Evolutionary conservation across 2,888 invertebrate species (phyloP).

Genomic region (Leucophora obtusa): DNA sequence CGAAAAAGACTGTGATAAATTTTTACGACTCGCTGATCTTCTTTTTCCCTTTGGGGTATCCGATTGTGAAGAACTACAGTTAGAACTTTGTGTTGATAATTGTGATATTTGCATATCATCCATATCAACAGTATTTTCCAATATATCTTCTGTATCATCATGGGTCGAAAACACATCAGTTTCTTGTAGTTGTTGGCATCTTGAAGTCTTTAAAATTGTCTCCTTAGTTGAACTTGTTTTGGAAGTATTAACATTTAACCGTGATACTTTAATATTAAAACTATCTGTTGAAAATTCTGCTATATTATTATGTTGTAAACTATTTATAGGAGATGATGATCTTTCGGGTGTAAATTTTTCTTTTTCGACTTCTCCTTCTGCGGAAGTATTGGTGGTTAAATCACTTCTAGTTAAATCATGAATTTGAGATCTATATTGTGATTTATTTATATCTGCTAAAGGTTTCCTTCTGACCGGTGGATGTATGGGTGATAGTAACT

Average conservation of each 20-base stretch:
- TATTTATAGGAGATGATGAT: slow-evolving; percentile 70
- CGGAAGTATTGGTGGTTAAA: slow-evolving; percentile 15
- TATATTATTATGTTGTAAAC: slow-evolving; percentile 23
- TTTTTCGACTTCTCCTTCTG: slow-evolving; percentile 35
- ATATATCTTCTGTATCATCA: slow-evolving; percentile 68
- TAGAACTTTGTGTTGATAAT: slow-evolving; percentile 69
- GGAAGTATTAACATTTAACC: slow-evolving; percentile 70
- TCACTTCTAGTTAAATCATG: slow-evolving; percentile 16
- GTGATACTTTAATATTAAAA: slow-evolving; percentile 72
- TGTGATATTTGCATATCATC: slow-evolving; percentile 75
- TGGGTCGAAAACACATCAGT: slow-evolving; percentile 65
- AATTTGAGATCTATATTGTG: slow-evolving; percentile 10
- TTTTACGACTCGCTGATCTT: slow-evolving; percentile 76
- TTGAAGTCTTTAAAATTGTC: neutral
- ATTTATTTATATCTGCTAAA: slow-evolving; percentile 10
- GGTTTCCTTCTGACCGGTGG: slow-evolving; percentile 62
- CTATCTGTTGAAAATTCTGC: slow-evolving; percentile 70
- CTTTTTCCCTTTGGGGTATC: slow-evolving; percentile 75
- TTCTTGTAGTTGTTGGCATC: slow-evolving; percentile 8
- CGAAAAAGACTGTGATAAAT: slow-evolving; percentile 77
- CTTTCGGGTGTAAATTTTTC: slow-evolving; percentile 73
- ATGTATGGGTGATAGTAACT: slow-evolving; percentile 71
- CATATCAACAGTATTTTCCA: slow-evolving; percentile 63
- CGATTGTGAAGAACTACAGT: slow-evolving; percentile 71
- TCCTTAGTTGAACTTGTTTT: slow-evolving; percentile 42